Conservation (phyloP, 2,888 invertebrate genomes). For the Pterobdella sp. region DNA sequence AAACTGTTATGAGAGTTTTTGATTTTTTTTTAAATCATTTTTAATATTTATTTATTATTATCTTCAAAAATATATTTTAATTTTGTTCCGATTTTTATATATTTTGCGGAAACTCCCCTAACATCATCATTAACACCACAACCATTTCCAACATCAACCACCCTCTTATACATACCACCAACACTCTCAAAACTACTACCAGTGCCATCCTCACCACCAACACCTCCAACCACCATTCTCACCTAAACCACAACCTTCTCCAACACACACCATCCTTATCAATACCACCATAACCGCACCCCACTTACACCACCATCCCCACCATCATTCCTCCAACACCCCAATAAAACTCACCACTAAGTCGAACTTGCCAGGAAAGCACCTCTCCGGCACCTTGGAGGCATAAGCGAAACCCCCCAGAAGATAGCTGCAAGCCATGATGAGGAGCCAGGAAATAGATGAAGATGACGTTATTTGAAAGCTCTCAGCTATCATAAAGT, state of each 20-base stretch:
- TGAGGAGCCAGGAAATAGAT: constrained; percentile 58
- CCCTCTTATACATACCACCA: too few species aligned
- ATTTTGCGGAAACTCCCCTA: too few species aligned
- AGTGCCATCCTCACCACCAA: neutral
- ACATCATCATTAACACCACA: too few species aligned
- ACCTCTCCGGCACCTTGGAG: constrained; percentile 82
- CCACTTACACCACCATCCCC: neutral
- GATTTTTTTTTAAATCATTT: too few species aligned
- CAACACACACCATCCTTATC: neutral
- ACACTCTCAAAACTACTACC: too few species aligned
- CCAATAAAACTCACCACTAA: constrained; percentile 66
- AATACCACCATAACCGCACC: neutral
- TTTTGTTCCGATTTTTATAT: too few species aligned
- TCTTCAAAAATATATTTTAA: too few species aligned
- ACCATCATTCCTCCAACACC: neutral
- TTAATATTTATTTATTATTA: too few species aligned
- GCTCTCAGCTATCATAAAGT: constrained; percentile 34
- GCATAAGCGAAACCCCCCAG: constrained; percentile 88
- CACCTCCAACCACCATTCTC: neutral
- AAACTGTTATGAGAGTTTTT: constrained; percentile 29
- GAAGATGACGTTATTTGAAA: neutral
- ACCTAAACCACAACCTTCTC: neutral
- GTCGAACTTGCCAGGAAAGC: constrained; percentile 87
- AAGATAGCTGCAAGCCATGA: constrained; percentile 85
- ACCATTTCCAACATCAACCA: too few species aligned